Base-by-base conservation (phyloP, 2,888 invertebrate genomes). In the Aphidius colemani region DNA sequence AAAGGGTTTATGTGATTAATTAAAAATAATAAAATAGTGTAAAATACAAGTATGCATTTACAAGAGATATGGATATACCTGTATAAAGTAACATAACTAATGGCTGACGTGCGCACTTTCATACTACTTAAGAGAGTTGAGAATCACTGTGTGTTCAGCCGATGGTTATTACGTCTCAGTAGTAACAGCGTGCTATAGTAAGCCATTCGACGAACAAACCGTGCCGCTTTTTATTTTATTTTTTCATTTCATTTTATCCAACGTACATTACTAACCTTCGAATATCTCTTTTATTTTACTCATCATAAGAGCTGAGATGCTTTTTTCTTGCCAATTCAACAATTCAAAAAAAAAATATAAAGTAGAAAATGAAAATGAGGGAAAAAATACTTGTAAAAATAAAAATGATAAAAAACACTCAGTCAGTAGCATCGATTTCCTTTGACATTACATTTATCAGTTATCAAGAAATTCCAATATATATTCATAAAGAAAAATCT, bases 41-140 rank as follows among this genome's bases (percentile, higher is more conserved):
- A 45, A 45, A 45, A 45, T 45, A 45, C 3, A 45, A 10, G 6
- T 45, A 45, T 55, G 41, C 61, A 50, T 59, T 41, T 43, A 57
- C 6, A 11, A 13, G 7, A 11, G 11, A 49, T 13, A 13, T 49
- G 49, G 45, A 11, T 44, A 11, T n/a, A 39, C 39, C 30, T 30
- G 30, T 30, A 30, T 30, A 30, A 30, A 30, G 6, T 46, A 30
- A 8, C 9, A n/a, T n/a, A 8, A 61, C 58, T 50, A 50, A 67
- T 65, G 67, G 65, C 62, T 59, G 63, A 50, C 60, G 70, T 69
- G 70, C 72, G 72, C 77, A 78, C 78, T 78, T 78, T 79, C 75
- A 78, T 74, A 75, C 75, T 71, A 69, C 70, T 68, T 66, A 70
- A 61, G 63, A 30, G 62, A 71, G 71, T 77, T 78, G 79, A 77